phyloP scores from a whole-genome alignment of 2,797 vertebrate species.

The Glossophaga mutica region DNA sequence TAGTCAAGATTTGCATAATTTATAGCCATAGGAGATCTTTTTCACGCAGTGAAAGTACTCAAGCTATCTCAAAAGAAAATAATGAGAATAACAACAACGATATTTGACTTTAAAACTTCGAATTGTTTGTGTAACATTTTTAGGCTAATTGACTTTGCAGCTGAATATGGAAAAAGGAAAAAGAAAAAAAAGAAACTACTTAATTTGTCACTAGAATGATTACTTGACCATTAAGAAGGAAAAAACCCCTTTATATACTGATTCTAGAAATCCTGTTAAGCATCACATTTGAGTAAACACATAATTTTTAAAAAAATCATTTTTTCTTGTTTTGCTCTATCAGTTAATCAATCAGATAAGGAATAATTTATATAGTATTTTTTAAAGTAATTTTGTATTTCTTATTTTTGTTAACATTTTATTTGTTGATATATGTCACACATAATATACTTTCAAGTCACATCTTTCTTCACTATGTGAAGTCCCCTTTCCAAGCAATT shows the following conservation, averaged over 20 bases:
- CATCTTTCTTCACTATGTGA: not conserved
- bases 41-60: not conserved
- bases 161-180: not conserved
- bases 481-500: not conserved
- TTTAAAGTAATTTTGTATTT: not conserved
- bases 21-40: not conserved
- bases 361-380: not conserved
- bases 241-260: not conserved
- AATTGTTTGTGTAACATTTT: not conserved
- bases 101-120: not conserved
- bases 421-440: not conserved
- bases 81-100: not conserved
- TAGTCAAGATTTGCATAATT: not conserved
- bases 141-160: not conserved
- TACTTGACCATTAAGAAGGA: not conserved
- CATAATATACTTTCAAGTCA: not conserved
- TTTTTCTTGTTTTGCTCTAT: not conserved
- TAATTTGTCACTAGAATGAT: not conserved
- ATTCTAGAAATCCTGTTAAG: not conserved
- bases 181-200: not conserved
- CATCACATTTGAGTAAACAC: not conserved
- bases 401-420: not conserved
- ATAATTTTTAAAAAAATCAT: not conserved
- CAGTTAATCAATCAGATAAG: not conserved
- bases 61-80: not conserved